Evolutionary conservation across 2,888 invertebrate genomes (phyloP).

Genomic region (Lasioglossum zephyrum): DNA sequence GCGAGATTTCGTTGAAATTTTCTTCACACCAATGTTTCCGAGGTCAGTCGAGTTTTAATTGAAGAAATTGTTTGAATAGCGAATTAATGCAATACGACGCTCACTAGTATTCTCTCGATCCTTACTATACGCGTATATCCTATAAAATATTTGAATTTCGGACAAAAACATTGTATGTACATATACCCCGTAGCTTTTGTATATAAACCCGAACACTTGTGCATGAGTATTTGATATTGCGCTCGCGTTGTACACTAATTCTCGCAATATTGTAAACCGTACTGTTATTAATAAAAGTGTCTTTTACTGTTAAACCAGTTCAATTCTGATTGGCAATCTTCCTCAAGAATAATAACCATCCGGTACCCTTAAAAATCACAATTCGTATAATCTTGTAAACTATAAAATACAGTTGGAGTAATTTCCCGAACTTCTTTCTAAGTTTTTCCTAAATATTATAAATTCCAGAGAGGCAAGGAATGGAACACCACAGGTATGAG

Average conservation of each 20-base stretch:
- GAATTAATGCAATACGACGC: neutral
- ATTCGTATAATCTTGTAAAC: neutral
- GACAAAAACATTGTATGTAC: slow-evolving; percentile 51
- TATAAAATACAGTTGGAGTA: neutral
- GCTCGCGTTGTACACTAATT: slow-evolving; percentile 51
- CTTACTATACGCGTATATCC: neutral
- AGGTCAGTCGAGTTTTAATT: neutral
- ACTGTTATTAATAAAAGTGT: slow-evolving; percentile 76
- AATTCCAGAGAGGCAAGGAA: neutral
- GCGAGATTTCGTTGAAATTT: neutral
- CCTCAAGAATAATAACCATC: neutral
- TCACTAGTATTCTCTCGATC: slow-evolving; percentile 15
- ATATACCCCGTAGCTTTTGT: slow-evolving; percentile 63
- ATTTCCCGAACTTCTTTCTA: neutral
- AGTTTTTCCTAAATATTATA: too few species aligned
- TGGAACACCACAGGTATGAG: slow-evolving; percentile 46
- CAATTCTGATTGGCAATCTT: neutral
- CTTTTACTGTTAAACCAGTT: slow-evolving; percentile 70
- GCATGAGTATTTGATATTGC: slow-evolving; percentile 62
- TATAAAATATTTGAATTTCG: slow-evolving; percentile 16
- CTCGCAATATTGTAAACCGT: slow-evolving; percentile 70
- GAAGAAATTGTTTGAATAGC: neutral
- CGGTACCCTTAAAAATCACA: neutral
- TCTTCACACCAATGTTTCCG: neutral
- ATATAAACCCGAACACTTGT: slow-evolving; percentile 57